These are phyloP conservation scores for Bombylius major DNA, from an alignment of 2,888 invertebrate genomes.

Conservation along the genomic window DNA sequence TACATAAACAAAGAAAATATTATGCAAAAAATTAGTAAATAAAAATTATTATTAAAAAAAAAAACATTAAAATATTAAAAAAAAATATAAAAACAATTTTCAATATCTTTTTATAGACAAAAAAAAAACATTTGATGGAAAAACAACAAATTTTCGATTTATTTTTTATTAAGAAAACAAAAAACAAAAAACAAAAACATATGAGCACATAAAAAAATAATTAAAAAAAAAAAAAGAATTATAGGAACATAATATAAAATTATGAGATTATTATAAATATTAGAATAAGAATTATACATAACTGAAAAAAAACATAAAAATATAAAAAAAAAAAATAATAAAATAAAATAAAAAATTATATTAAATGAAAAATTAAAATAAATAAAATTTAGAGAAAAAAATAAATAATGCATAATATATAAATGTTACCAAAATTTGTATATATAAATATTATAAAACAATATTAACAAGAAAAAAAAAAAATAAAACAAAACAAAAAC, in stretches of 20 bases:
- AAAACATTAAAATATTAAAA: no score
- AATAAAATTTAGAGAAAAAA: not conserved
- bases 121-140: no score
- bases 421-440: slow-evolving; percentile 9
- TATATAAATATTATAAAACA: slow-evolving; percentile 5
- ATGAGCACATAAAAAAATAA: not conserved
- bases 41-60: no score
- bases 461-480: slow-evolving; percentile 1
- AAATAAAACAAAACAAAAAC: not conserved
- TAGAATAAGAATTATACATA: no score
- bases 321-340: not conserved
- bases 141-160: not conserved
- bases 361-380: not conserved
- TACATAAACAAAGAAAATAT: no score
- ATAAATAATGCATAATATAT: slow-evolving; percentile 4
- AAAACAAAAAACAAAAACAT: not conserved
- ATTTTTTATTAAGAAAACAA: not conserved
- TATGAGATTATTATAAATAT: no score
- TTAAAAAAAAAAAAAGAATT: not conserved
- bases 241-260: no score
- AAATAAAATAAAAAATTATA: slow-evolving; percentile 1
- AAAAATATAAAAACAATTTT: no score
- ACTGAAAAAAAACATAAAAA: not conserved
- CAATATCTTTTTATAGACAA: no score
- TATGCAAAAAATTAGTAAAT: no score